A percentile compares a stretch with the other conserved stretches of the same genome.
Conservation (phyloP, 2,888 invertebrate genomes). For the Ennomos fuscantarius region DNA sequence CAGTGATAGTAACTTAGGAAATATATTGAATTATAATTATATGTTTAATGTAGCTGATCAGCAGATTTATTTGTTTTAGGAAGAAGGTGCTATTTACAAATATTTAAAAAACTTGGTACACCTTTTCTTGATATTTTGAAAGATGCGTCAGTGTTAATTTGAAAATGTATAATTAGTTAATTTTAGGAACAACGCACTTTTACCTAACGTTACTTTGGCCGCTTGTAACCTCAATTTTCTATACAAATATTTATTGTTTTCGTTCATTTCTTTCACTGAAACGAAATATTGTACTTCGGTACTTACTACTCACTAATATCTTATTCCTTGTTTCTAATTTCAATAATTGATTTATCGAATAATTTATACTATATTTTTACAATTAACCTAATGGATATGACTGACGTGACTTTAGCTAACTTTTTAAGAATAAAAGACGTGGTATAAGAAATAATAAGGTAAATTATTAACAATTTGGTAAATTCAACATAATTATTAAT, state of each 20-base stretch:
- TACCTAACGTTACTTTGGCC: conserved; percentile 27
- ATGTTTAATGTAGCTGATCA: too few species aligned
- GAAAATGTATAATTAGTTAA: too few species aligned
- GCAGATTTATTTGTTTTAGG: too few species aligned
- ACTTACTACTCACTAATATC: conserved; percentile 27
- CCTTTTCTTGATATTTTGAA: too few species aligned
- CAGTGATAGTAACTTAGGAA: conserved; percentile 50
- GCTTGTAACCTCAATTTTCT: not conserved
- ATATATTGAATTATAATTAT: conserved; percentile 12
- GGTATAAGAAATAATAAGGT: too few species aligned
- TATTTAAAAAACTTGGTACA: too few species aligned
- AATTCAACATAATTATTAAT: too few species aligned
- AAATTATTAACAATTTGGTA: too few species aligned
- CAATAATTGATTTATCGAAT: not conserved
- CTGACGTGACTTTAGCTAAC: conserved; percentile 7
- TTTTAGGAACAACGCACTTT: conserved; percentile 8
- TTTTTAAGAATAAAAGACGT: too few species aligned
- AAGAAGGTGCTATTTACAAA: too few species aligned
- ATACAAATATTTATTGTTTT: conserved; percentile 9
- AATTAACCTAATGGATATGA: conserved; percentile 28
- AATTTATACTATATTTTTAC: conserved; percentile 13
- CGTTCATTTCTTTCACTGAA: conserved; percentile 11
- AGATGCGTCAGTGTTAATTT: too few species aligned
- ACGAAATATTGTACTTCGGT: conserved; percentile 23
- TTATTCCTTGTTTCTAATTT: not conserved